A percentile compares a stretch with the other conserved stretches of the same genome.
These are phyloP conservation scores for Channa maculata DNA, from an alignment of 2,113 vertebrate genomes.

Conservation along the genomic window DNA sequence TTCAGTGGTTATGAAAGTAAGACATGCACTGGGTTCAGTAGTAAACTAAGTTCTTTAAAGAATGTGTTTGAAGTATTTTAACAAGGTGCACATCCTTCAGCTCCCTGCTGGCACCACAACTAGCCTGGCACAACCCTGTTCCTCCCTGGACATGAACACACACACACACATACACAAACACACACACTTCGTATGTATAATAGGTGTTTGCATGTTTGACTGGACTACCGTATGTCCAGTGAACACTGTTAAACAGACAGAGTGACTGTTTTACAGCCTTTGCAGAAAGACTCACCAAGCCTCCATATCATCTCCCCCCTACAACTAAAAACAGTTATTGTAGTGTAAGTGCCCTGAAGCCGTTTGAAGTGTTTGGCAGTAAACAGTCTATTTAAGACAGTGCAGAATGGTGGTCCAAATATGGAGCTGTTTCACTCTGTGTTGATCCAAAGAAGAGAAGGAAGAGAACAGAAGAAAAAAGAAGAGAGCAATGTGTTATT, in stretches of 20 bases:
- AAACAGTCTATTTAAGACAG: slow-evolving; percentile 57
- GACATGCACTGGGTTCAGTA: slow-evolving; percentile 17
- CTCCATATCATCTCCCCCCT: slow-evolving; percentile 1
- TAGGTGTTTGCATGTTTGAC: background rate
- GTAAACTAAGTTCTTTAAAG: slow-evolving; percentile 33
- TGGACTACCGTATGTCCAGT: background rate
- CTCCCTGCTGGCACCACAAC: slow-evolving; percentile 40
- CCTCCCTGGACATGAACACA: background rate
- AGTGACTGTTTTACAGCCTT: slow-evolving; percentile 10
- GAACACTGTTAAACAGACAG: slow-evolving; percentile 1
- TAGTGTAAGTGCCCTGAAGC: slow-evolving; percentile 49
- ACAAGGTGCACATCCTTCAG: slow-evolving; percentile 34
- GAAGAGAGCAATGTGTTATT: slow-evolving; percentile 12
- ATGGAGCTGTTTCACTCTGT: slow-evolving; percentile 67
- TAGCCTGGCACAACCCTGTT: slow-evolving; percentile 27
- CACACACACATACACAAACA: background rate
- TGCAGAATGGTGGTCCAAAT: slow-evolving; percentile 63
- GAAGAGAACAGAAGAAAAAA: slow-evolving; percentile 6
- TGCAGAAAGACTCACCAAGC: background rate
- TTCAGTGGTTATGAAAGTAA: background rate
- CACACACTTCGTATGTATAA: background rate
- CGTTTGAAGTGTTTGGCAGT: slow-evolving; percentile 58
- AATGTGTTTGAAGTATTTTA: slow-evolving; percentile 52
- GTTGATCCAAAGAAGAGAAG: slow-evolving; percentile 42
- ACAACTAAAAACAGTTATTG: slow-evolving; percentile 33